These are phyloP conservation scores for Caenorhabditis briggsae DNA, from an alignment of 1,140 invertebrate species.

Conservation along the genomic window DNA sequence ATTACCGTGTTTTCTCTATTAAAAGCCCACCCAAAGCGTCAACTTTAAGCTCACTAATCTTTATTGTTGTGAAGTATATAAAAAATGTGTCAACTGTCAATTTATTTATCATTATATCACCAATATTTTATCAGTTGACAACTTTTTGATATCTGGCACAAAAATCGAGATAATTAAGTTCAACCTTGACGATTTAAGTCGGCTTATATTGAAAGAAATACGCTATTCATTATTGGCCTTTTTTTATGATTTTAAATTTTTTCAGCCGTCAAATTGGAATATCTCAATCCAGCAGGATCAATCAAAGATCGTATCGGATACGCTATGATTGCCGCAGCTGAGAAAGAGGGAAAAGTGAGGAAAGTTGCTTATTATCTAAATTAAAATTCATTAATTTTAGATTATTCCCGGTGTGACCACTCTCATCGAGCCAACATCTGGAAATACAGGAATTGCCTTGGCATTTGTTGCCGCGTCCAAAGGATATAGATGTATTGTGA, in stretches of 20 bases:
- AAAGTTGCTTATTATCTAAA: not conserved
- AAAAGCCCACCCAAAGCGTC: no score
- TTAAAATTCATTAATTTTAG: constrained; percentile 13
- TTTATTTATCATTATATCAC: no score
- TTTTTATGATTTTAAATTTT: not conserved
- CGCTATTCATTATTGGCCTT: no score
- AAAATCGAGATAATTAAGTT: no score
- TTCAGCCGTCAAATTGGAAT: constrained; percentile 75
- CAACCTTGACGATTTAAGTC: no score
- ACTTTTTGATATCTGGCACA: no score
- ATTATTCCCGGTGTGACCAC: constrained; percentile 76
- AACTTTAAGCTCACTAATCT: no score
- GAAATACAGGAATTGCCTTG: constrained; percentile 79
- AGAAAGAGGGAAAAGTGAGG: constrained; percentile 76
- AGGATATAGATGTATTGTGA: constrained; percentile 79
- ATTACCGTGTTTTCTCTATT: no score
- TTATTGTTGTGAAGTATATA: no score
- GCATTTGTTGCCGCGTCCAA: constrained; percentile 77
- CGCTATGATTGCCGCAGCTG: constrained; percentile 78
- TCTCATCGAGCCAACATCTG: constrained; percentile 77
- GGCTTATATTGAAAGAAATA: no score
- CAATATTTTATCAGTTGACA: no score
- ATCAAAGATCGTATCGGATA: constrained; percentile 76
- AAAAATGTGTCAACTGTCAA: no score
- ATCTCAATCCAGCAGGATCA: constrained; percentile 75